Base-by-base conservation (phyloP, 2,113 vertebrate species). In the Machaerirhynchus nigripectus region DNA sequence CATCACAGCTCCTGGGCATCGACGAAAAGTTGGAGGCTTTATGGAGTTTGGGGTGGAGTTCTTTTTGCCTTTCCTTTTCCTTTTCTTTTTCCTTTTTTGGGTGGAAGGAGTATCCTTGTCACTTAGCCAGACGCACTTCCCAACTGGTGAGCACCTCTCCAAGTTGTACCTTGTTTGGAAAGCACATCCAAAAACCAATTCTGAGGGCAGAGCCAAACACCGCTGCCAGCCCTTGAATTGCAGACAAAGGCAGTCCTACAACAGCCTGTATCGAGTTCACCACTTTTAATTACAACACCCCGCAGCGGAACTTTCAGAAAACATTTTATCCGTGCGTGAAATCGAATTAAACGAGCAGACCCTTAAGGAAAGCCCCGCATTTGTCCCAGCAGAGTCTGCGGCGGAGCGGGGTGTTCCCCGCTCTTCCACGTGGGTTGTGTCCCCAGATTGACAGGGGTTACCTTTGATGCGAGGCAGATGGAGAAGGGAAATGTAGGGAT, bases 401-500 rank as follows among this genome's bases (percentile, higher is more conserved):
- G 46, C 7, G 0, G 8, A 18, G 84, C 46, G 0, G 56, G 57
- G 61, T 4, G 11, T 44, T 67, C 65, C 70, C 52, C 5, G 23
- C 79, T 30, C 84, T 13, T 81, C 35, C 97, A 76, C 71, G 3
- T 14, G 93, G 95, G 82, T 17, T 30, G 1, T 55, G 77, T 42
- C 91, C 47, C 60, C 0, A 14, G 40, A 52, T 7, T 77, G 96
- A 76, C 93, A 81, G 79, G 93, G 75, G 90, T 64, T 92, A 17
- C 89, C 86, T 85, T 50, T 82, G 94, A 94, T 84, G 93, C 39
- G 11, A 70, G 44, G 79, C 96, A 95, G 96, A 91, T 95, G 92
- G 95, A 85, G 67, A 90, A 87, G 74, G 65, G 37, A 67, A 95
- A 60, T 5, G 83, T 4, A 13, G 81, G 97, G 89, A 93, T 94